Evolutionary conservation across 2,888 invertebrate species (phyloP).

Genomic region (Labia minor): DNA sequence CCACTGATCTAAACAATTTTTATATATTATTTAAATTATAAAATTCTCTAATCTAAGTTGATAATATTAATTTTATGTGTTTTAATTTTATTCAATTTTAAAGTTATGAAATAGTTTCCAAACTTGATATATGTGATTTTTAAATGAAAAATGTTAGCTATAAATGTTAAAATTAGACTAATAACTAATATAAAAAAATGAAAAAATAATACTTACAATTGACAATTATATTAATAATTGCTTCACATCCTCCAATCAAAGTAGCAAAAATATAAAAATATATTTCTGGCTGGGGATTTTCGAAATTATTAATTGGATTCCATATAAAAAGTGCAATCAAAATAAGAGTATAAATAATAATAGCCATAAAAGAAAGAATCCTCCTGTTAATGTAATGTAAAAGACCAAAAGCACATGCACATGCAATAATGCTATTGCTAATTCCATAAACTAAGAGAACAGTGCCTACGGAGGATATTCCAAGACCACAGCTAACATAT

Average conservation of each 20-base stretch:
- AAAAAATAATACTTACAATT: neutral
- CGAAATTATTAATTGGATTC: neutral
- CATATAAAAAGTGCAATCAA: neutral
- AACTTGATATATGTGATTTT: too few species aligned
- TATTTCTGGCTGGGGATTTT: neutral
- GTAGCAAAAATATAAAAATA: neutral
- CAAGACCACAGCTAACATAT: neutral
- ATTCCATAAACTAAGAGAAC: neutral
- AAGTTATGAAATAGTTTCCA: too few species aligned
- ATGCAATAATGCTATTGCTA: neutral
- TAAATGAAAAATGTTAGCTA: too few species aligned
- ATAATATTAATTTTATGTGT: too few species aligned
- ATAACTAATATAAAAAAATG: neutral
- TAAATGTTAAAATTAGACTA: too few species aligned
- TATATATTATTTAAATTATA: too few species aligned
- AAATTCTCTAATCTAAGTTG: too few species aligned
- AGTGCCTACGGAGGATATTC: neutral
- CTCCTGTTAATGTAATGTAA: neutral
- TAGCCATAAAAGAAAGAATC: neutral
- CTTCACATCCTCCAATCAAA: neutral
- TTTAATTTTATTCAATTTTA: too few species aligned
- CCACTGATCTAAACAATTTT: too few species aligned
- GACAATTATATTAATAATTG: neutral
- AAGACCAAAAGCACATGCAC: neutral
- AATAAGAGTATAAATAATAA: neutral